phyloP scores from a whole-genome alignment of 2,888 invertebrate species.

The Linnaemya tessellans region DNA sequence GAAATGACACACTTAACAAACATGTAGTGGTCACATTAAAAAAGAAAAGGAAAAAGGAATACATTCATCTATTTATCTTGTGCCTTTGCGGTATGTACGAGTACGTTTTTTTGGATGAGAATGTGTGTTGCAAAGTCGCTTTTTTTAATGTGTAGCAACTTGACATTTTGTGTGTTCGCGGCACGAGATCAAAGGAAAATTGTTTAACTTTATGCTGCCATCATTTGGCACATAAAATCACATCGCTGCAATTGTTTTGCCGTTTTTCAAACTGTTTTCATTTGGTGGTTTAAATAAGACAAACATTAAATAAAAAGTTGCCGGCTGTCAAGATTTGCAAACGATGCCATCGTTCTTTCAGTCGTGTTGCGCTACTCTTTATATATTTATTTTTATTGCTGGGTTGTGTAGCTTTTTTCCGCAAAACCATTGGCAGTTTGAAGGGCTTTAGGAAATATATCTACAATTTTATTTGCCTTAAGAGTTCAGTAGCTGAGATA shows the following conservation, averaged over 20 bases:
- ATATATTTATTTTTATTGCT: constrained; percentile 15
- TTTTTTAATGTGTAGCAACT: constrained; percentile 67
- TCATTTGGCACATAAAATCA: constrained; percentile 78
- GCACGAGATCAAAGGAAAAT: constrained; percentile 69
- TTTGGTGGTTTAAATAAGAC: constrained; percentile 68
- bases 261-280: constrained; percentile 66
- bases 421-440: constrained; percentile 63
- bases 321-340: constrained; percentile 72
- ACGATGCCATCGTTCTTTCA: constrained; percentile 69
- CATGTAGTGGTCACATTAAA: constrained; percentile 56
- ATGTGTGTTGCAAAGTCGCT: constrained; percentile 32
- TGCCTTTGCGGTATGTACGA: constrained; percentile 15
- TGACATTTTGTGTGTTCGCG: constrained; percentile 73
- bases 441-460: constrained; percentile 61
- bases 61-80: constrained; percentile 56
- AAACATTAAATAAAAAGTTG: constrained; percentile 72
- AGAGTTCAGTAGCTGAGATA: not conserved
- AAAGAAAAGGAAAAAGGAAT: not conserved
- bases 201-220: constrained; percentile 74
- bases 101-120: constrained; percentile 23
- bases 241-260: constrained; percentile 73
- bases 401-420: constrained; percentile 7
- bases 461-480: constrained; percentile 53
- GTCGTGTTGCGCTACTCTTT: constrained; percentile 1
- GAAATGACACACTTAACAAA: constrained; percentile 55